These are phyloP conservation scores for Aspidapion aeneum DNA, from an alignment of 2,888 invertebrate species.

Conservation along the genomic window DNA sequence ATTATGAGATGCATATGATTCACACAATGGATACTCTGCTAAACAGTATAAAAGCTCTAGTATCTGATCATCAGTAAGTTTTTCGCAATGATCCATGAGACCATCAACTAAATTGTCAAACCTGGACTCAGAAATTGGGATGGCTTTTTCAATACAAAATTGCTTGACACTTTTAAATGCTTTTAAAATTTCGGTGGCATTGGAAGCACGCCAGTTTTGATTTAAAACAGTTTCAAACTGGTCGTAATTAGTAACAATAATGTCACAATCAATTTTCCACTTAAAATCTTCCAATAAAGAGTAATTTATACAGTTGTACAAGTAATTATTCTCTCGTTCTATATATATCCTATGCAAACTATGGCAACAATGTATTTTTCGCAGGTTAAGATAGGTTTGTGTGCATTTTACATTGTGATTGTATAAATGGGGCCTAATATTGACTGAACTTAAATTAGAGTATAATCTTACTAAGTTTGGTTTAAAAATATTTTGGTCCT, in stretches of 20 bases:
- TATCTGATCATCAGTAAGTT: slow-evolving; percentile 57
- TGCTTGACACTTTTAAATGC: slow-evolving; percentile 36
- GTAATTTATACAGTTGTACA: background rate
- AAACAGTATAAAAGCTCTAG: slow-evolving; percentile 53
- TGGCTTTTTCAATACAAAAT: slow-evolving; percentile 36
- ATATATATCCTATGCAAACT: background rate
- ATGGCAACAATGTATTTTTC: background rate
- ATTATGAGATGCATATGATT: slow-evolving; percentile 54
- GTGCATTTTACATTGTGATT: background rate
- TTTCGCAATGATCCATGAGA: slow-evolving; percentile 51
- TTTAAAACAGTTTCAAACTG: slow-evolving; percentile 25
- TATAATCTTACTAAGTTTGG: background rate
- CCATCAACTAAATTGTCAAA: slow-evolving; percentile 46
- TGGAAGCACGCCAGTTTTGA: slow-evolving; percentile 34
- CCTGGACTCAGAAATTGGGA: slow-evolving; percentile 38
- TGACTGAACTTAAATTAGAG: background rate
- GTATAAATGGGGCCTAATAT: background rate
- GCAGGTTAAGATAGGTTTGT: background rate
- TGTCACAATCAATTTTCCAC: background rate
- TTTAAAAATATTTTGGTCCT: background rate
- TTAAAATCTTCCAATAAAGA: background rate
- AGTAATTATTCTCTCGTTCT: background rate
- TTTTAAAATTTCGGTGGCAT: slow-evolving; percentile 37
- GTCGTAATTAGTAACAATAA: slow-evolving; percentile 9
- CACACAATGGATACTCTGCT: slow-evolving; percentile 52